Evolutionary conservation across 2,888 invertebrate species (phyloP), one percentile per base, ranked within the genome.

Genomic region (Cinara cedri): DNA sequence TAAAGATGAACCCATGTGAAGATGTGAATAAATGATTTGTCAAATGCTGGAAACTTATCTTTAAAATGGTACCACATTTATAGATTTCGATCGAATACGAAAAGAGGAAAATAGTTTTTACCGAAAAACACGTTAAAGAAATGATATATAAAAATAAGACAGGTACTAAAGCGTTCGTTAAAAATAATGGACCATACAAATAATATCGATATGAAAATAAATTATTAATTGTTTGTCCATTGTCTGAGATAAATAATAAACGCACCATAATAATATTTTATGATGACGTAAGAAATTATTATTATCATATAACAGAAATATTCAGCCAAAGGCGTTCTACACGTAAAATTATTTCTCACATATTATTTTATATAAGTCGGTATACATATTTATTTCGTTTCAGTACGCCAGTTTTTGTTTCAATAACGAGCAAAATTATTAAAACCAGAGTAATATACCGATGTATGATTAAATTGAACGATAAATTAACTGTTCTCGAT

Each of bases 401-500:
- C 14, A 34, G 19, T 34, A 34, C 26, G 46, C 46, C 13, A 60
- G n/a, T 49, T 72, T 70, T 60, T 72, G 46, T 72, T 72, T 72
- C 19, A 72, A 74, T 63, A 63, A 74, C 21, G 51, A 74, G 42
- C 63, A 42, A 74, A 74, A 63, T 51, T 34, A 13, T 63, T 74
- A 49, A 54, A 74, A 74, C 51, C 62, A 62, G 51, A 74, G 63
- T 51, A 63, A 34, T 34, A 34, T 34, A 62, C 72, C 34, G 46
- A 63, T 51, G 51, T 72, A 74, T 51, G 34, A 74, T 63, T 54
- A 54, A 21, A 54, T 63, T 24, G 6, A 63, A 74, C 42, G 74
- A 74, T 74, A 74, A 74, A 74, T 74, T 74, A 63, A 74, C 34
- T n/a, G 74, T 74, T 51, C 42, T 51, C 74, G 74, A 63, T 74